Evolutionary conservation across 2,888 invertebrate genomes (phyloP).

Genomic region (Pharmacophagus antenor): DNA sequence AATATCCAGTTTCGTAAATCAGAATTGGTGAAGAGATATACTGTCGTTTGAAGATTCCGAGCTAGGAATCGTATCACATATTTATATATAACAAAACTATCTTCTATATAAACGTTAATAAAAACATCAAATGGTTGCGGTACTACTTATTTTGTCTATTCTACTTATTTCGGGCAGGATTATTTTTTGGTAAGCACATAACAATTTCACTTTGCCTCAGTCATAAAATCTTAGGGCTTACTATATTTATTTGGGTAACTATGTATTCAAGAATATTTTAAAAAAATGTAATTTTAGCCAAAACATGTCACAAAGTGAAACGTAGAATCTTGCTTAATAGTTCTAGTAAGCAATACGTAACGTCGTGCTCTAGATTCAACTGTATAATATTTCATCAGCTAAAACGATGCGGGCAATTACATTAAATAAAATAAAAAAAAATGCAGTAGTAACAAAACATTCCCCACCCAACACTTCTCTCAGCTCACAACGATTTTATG

Average conservation of each 20-base stretch:
- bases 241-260: not conserved
- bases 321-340: constrained; percentile 24
- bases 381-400: constrained; percentile 28
- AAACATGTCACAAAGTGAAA: constrained; percentile 3
- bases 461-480: not conserved
- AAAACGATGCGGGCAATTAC: constrained; percentile 26
- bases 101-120: too few relatives aligned
- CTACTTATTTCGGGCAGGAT: too few relatives aligned
- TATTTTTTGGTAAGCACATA: too few relatives aligned
- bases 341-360: constrained; percentile 17
- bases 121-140: too few relatives aligned
- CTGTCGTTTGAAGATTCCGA: not conserved
- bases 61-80: not conserved
- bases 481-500: constrained; percentile 7
- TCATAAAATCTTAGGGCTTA: too few relatives aligned
- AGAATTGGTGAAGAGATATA: not conserved
- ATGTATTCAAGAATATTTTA: not conserved
- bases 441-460: constrained; percentile 21
- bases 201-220: too few relatives aligned
- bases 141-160: too few relatives aligned
- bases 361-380: constrained; percentile 26
- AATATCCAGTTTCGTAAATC: not conserved
- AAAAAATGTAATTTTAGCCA: not conserved
- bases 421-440: constrained; percentile 23
- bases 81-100: too few relatives aligned